Conservation (phyloP, 2,888 invertebrate genomes). For the Bhutanitis thaidina region DNA sequence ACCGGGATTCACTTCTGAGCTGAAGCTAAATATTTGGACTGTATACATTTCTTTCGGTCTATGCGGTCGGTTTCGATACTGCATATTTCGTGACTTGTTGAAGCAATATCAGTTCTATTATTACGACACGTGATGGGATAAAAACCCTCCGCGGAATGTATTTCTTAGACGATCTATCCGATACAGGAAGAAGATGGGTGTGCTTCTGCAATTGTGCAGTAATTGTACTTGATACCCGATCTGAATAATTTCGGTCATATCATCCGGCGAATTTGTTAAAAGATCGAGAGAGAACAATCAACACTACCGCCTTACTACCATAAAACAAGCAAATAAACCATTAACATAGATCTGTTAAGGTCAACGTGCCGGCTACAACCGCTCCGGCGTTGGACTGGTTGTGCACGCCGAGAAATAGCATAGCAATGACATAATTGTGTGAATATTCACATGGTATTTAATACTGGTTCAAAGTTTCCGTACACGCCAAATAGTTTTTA, state of each 20-base stretch:
- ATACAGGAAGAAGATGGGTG: too few species aligned
- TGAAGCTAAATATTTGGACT: too few species aligned
- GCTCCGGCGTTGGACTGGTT: conserved; percentile 1
- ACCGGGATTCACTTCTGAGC: too few species aligned
- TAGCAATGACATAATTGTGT: conserved; percentile 39
- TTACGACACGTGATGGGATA: too few species aligned
- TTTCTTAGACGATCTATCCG: too few species aligned
- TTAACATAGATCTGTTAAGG: conserved; percentile 20
- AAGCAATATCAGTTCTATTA: too few species aligned
- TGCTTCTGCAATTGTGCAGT: too few species aligned
- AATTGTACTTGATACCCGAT: background rate
- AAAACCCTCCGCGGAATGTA: too few species aligned
- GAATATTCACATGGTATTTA: conserved; percentile 41
- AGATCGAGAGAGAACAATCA: too few species aligned
- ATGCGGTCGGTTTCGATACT: too few species aligned
- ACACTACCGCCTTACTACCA: conserved; percentile 3
- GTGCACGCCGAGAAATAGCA: conserved; percentile 23
- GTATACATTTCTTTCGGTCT: too few species aligned
- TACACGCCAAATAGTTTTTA: background rate
- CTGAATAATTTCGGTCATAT: background rate
- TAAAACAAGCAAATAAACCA: conserved; percentile 14
- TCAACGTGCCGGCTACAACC: conserved; percentile 4
- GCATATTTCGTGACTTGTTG: too few species aligned
- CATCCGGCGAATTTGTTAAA: background rate
- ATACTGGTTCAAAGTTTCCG: conserved; percentile 2